Evolutionary conservation across 2,113 vertebrate species (phyloP).

Genomic region (Rhegmatorhina hoffmannsi): DNA sequence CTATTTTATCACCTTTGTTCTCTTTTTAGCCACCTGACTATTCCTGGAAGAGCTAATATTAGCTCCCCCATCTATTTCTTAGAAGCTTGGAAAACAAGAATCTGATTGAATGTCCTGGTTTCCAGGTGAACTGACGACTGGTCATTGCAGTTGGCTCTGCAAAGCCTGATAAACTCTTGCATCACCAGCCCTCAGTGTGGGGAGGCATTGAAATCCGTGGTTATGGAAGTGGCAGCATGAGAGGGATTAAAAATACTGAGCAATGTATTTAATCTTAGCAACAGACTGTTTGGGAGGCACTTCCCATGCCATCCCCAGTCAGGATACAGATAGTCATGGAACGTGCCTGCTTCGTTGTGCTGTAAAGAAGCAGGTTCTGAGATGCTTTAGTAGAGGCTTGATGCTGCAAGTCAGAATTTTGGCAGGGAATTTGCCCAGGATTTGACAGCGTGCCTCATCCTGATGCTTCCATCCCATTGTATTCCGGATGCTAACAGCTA

Average conservation of each 20-base stretch:
- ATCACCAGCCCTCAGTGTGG: not conserved
- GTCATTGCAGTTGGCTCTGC: not conserved
- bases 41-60: constrained; percentile 70
- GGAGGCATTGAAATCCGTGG: not conserved
- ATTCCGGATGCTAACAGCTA: not conserved
- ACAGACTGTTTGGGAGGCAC: not conserved
- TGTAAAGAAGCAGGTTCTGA: not conserved
- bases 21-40: constrained; percentile 59
- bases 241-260: not conserved
- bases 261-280: not conserved
- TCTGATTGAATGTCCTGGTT: not conserved
- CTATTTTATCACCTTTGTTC: constrained; percentile 61
- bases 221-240: not conserved
- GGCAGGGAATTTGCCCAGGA: not conserved
- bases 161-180: not conserved
- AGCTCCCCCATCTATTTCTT: constrained; percentile 38
- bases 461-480: rapidly evolving
- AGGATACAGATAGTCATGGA: not conserved
- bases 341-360: rapidly evolving
- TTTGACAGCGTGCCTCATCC: not conserved
- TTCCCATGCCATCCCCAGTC: not conserved
- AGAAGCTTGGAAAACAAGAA: constrained; percentile 46
- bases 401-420: not conserved
- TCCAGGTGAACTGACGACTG: constrained; percentile 16
- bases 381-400: not conserved